Conservation (phyloP, 2,797 vertebrate species). For the Acanthurus lineatus region DNA sequence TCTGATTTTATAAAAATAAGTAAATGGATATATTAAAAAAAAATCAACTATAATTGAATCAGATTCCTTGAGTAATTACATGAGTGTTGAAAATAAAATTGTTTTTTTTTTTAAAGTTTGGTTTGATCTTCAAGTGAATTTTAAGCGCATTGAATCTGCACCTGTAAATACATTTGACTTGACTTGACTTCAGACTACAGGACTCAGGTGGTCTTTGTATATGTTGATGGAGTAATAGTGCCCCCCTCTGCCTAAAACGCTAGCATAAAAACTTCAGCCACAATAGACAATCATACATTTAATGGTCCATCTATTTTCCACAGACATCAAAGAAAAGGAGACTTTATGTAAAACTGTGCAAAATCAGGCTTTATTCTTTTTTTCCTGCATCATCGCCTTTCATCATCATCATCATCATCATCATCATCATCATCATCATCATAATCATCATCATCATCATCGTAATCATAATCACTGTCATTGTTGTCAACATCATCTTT, state of each 20-base stretch:
- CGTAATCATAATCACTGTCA: slow-evolving; percentile 44
- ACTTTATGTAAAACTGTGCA: slow-evolving; percentile 85
- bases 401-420: slow-evolving; percentile 41
- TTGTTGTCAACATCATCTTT: slow-evolving; percentile 64
- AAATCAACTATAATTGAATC: background rate
- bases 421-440: slow-evolving; percentile 24
- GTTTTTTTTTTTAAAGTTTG: background rate
- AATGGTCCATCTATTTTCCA: slow-evolving; percentile 25
- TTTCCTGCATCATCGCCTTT: slow-evolving; percentile 58
- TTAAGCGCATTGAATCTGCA: too few species aligned
- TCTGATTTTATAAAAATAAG: background rate
- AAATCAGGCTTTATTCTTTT: slow-evolving; percentile 86
- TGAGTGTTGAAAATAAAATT: background rate
- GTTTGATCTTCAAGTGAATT: slow-evolving; percentile 6
- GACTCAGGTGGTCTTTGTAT: background rate
- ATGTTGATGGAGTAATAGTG: slow-evolving; percentile 62
- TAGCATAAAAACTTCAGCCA: slow-evolving; percentile 9
- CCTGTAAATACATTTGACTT: too few species aligned
- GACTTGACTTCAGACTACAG: slow-evolving; percentile 1
- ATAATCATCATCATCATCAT: slow-evolving; percentile 36
- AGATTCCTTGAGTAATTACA: slow-evolving; percentile 2
- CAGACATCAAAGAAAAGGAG: slow-evolving; percentile 59
- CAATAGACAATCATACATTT: slow-evolving; percentile 5
- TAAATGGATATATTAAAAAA: background rate
- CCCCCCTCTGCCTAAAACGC: slow-evolving; percentile 69